phyloP scores from a whole-genome alignment of 37 sponge, comb jelly and placozoan species.

The Bolinopsis microptera region DNA sequence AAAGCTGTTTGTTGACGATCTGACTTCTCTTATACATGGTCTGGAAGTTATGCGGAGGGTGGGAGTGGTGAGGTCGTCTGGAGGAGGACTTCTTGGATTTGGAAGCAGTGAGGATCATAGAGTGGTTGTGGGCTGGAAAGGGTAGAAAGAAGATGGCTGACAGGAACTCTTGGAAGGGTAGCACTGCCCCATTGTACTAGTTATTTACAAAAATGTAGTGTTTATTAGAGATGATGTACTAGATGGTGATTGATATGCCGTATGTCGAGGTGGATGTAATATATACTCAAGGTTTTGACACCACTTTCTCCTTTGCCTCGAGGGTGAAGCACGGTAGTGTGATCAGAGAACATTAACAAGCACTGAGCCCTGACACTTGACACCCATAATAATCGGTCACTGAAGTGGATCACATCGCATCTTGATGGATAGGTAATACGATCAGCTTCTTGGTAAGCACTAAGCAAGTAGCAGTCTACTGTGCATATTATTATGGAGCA shows the following conservation, averaged over 20 bases:
- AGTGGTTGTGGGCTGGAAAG: neutral
- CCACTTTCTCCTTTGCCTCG: neutral
- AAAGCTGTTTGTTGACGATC: slow-evolving; percentile 58
- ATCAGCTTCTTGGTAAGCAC: too few species aligned
- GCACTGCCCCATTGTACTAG: slow-evolving; percentile 56
- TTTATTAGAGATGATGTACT: neutral
- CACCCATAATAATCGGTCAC: neutral
- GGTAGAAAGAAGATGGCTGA: neutral
- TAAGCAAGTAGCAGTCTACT: too few species aligned
- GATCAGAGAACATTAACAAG: neutral
- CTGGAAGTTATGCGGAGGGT: slow-evolving; percentile 40
- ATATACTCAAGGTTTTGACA: slow-evolving; percentile 12
- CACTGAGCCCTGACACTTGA: slow-evolving; percentile 13
- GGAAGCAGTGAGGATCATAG: neutral
- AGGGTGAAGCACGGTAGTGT: neutral
- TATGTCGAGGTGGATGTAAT: neutral
- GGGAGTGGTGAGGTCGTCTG: neutral
- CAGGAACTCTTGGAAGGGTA: neutral
- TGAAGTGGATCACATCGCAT: neutral
- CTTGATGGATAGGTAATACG: too few species aligned
- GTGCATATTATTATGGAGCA: too few species aligned
- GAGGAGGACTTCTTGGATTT: neutral
- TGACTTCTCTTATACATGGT: slow-evolving; percentile 14
- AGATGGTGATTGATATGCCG: neutral
- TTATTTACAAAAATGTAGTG: too few species aligned